Percentiles rank a stretch among this genome's conserved stretches.
Conservation (phyloP, 2,797 vertebrate species). For the Geotrypetes seraphini region DNA sequence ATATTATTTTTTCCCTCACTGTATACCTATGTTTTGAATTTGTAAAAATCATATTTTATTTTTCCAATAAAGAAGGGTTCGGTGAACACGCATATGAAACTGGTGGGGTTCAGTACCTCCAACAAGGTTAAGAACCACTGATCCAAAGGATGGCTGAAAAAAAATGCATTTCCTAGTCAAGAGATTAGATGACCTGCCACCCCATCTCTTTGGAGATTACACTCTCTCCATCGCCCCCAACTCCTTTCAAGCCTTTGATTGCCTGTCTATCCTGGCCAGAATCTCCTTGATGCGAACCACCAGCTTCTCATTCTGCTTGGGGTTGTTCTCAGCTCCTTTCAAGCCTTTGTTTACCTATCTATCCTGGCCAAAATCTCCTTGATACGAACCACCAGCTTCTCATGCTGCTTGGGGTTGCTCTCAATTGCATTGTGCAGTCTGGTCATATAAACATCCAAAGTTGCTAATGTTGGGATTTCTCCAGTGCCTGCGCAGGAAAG, state of each 20-base stretch:
- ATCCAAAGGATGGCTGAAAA: too few species aligned
- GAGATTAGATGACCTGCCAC: too few species aligned
- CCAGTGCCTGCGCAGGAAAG: constrained; percentile 63
- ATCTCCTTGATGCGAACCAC: constrained; percentile 84
- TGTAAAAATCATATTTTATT: too few species aligned
- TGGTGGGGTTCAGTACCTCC: too few species aligned
- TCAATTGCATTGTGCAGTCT: constrained; percentile 80
- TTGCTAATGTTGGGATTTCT: constrained; percentile 81
- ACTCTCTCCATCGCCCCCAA: too few species aligned
- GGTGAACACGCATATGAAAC: too few species aligned
- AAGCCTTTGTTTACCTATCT: constrained; percentile 64
- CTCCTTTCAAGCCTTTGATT: not conserved
- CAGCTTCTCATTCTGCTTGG: constrained; percentile 77
- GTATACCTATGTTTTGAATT: too few species aligned
- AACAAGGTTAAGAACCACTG: too few species aligned
- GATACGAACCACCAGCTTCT: constrained; percentile 75
- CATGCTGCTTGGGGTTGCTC: constrained; percentile 82
- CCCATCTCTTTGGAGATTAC: too few species aligned
- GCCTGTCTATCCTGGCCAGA: constrained; percentile 87
- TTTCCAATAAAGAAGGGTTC: too few species aligned
- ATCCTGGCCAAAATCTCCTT: constrained; percentile 85
- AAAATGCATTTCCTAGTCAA: too few species aligned
- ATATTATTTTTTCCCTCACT: too few species aligned
- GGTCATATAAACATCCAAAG: constrained; percentile 88
- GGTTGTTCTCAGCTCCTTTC: constrained; percentile 69